phyloP scores from a whole-genome alignment of 2,797 vertebrate genomes.

The Centropyge bicolor region DNA sequence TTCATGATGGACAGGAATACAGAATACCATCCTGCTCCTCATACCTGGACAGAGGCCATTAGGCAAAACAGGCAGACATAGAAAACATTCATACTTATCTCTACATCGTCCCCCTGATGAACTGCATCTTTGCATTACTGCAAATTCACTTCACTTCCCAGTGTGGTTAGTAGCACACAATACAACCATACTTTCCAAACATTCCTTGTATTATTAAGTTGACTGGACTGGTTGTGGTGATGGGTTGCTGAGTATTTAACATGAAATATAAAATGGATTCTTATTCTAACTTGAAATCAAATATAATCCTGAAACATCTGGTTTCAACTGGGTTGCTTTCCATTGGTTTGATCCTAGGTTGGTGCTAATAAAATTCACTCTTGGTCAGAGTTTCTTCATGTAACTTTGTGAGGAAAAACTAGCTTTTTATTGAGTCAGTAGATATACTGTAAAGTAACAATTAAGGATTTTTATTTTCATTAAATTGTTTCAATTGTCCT shows the following conservation, averaged over 20 bases:
- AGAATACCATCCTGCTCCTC: neutral
- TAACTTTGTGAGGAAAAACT: neutral
- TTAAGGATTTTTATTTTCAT: no score
- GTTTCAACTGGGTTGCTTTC: neutral
- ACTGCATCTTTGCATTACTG: neutral
- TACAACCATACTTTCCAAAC: neutral
- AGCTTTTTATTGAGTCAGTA: neutral
- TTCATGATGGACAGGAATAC: neutral
- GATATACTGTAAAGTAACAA: neutral
- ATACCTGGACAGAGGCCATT: neutral
- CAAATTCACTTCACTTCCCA: neutral
- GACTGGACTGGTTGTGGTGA: neutral
- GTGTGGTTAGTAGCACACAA: neutral
- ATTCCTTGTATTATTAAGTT: neutral
- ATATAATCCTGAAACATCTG: neutral
- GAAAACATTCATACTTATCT: conserved; percentile 1
- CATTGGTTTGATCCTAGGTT: neutral
- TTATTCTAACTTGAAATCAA: neutral
- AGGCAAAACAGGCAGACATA: conserved; percentile 3
- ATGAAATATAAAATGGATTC: neutral
- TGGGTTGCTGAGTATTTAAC: neutral
- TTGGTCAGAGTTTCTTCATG: neutral
- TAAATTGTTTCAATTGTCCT: neutral
- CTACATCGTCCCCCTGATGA: neutral
- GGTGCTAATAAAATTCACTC: neutral